Base-by-base conservation (phyloP, 64 coral and sea anemone genomes). In the Platygyra sinensis region DNA sequence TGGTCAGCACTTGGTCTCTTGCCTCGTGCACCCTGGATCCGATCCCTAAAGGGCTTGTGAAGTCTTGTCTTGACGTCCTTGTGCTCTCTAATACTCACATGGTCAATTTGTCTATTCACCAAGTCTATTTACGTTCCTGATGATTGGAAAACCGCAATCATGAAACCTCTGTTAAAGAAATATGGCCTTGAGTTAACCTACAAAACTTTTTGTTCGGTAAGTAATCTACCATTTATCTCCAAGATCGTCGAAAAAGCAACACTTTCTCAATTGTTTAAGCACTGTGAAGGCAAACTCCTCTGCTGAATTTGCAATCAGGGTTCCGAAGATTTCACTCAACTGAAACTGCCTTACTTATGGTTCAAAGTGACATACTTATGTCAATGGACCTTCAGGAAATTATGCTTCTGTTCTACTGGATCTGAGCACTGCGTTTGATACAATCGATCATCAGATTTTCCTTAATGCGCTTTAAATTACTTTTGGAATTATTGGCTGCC, bases 401-500 rank as follows among this genome's bases (percentile, higher is more conserved):
- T 32, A 83, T 62, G 80, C 80, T 55, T 51, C 80, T 20, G n/a
- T n/a, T n/a, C n/a, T n/a, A n/a, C n/a, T n/a, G n/a, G n/a, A n/a
- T n/a, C n/a, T n/a, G n/a, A n/a, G n/a, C n/a, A n/a, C n/a, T n/a
- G n/a, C n/a, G n/a, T 83, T 63, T 62, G 80, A 83, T 62, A 83
- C 80, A 18, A 83, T 83, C 31, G 54, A 83, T 28, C 80, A 83
- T 55, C 14, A 83, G 10, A 83, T n/a, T 83, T 67, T 83, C 50
- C 80, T 83, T 62, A 19, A 62, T 83, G 30, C 39, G 11, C 62
- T 83, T 62, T 11, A 55, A 67, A 61, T 16, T 30, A 30, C 28
- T 82, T 69, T 86, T 86, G 62, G 83, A 72, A 55, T 86, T 12
- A 55, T 86, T 24, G 83, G 64, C 36, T 86, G 83, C 83, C 71